Percentiles rank a stretch among this genome's conserved stretches.
These are phyloP conservation scores for Pseudolycoriella hygida DNA, from an alignment of 2,888 invertebrate species.

Conservation along the genomic window DNA sequence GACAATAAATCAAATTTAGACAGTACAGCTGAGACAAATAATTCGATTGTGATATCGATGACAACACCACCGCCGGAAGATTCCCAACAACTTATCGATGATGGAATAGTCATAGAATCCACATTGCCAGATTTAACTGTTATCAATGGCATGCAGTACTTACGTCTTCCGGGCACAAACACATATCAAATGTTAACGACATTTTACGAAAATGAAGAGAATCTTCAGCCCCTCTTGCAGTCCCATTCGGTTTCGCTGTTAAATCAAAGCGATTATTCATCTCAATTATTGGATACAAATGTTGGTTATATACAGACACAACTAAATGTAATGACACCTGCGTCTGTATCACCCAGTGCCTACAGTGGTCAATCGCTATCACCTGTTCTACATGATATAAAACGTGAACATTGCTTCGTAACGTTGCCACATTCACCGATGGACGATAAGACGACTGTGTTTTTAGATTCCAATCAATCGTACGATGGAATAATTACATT, in stretches of 20 bases:
- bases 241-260: conserved; percentile 10
- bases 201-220: conserved; percentile 42
- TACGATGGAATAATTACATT: conserved; percentile 6
- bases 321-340: conserved; percentile 10
- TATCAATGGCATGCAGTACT: conserved; percentile 34
- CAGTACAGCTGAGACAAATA: conserved; percentile 14
- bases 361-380: conserved; percentile 11
- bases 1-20: conserved; percentile 21
- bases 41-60: conserved; percentile 5
- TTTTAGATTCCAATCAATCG: background rate
- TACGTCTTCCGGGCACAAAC: conserved; percentile 39
- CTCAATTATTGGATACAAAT: background rate
- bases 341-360: conserved; percentile 11
- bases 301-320: conserved; percentile 4
- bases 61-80: conserved; percentile 15
- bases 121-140: conserved; percentile 30
- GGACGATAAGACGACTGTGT: background rate
- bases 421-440: background rate
- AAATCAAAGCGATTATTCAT: conserved; percentile 19
- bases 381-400: conserved; percentile 8
- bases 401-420: background rate
- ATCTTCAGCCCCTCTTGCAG: conserved; percentile 31
- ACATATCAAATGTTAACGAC: conserved; percentile 44
- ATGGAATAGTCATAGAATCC: conserved; percentile 13
- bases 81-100: conserved; percentile 18